A percentile compares a stretch with the other conserved stretches of the same genome.
Conservation (phyloP, 1,140 invertebrate genomes). For the Diabrotica undecimpunctata region DNA sequence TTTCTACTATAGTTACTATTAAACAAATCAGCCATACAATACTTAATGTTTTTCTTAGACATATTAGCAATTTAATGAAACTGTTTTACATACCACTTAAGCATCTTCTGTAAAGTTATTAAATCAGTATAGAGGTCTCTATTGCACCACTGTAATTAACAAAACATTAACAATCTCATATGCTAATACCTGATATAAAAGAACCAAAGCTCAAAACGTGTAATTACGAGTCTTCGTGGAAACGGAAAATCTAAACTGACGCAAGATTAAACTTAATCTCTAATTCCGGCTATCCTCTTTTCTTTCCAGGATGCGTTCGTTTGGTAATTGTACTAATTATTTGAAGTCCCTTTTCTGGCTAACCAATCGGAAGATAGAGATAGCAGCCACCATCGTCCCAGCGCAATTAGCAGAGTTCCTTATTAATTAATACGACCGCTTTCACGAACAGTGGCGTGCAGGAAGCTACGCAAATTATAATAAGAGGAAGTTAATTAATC, state of each 20-base stretch:
- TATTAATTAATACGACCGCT: constrained; percentile 48
- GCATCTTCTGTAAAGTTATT: too few relatives aligned
- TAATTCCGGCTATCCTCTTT: constrained; percentile 9
- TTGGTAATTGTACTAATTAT: constrained; percentile 36
- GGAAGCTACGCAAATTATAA: background rate
- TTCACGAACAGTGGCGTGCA: constrained; percentile 25
- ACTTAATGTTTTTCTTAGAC: too few relatives aligned
- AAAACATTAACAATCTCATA: too few relatives aligned
- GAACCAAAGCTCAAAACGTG: background rate
- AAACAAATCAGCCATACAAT: too few relatives aligned
- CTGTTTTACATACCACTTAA: too few relatives aligned
- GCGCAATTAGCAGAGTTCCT: constrained; percentile 48
- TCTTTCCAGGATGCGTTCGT: constrained; percentile 12
- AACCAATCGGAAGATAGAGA: constrained; percentile 34
- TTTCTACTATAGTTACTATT: too few relatives aligned
- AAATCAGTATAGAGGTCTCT: too few relatives aligned
- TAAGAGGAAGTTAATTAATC: too few relatives aligned
- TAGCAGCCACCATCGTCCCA: constrained; percentile 38
- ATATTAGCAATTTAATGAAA: too few relatives aligned
- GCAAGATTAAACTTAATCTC: constrained; percentile 15
- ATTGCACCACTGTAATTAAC: too few relatives aligned
- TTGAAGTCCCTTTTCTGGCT: constrained; percentile 30
- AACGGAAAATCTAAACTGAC: constrained; percentile 9
- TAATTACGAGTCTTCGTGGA: constrained; percentile 2
- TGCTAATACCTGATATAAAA: too few relatives aligned